Percentiles rank a stretch among this genome's conserved stretches.
Evolutionary conservation across 1,140 invertebrate species (phyloP).

Genomic region (Ostrea denselamellosa): DNA sequence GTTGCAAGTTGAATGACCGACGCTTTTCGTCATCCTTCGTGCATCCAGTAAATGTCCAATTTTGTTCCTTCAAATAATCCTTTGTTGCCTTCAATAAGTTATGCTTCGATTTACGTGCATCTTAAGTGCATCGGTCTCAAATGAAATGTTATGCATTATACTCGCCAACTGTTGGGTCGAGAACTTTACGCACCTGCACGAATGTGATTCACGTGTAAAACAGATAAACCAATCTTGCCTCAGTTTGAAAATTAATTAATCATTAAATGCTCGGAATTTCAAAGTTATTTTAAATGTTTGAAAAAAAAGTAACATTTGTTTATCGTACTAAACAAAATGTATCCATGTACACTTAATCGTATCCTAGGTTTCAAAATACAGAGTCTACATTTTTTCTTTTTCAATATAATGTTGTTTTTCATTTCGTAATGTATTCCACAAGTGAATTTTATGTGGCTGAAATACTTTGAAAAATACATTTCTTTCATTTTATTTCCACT

Average conservation of each 20-base stretch:
- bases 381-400: neutral
- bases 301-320: neutral
- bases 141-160: slow-evolving; percentile 31
- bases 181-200: neutral
- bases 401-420: neutral
- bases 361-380: neutral
- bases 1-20: slow-evolving; percentile 20
- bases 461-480: neutral
- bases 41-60: neutral
- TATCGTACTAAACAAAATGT: neutral
- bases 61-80: neutral
- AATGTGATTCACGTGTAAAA: neutral
- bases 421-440: neutral
- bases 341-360: neutral
- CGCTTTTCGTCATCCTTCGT: neutral
- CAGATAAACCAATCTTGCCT: neutral
- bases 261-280: neutral
- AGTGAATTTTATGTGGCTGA: neutral
- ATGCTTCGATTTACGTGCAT: slow-evolving; percentile 31
- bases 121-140: slow-evolving; percentile 23
- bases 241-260: neutral
- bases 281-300: neutral
- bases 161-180: neutral
- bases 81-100: slow-evolving; percentile 20
- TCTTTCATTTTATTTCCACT: neutral